phyloP scores from a whole-genome alignment of 2,888 invertebrate species.

The Nomada ruficornis region DNA sequence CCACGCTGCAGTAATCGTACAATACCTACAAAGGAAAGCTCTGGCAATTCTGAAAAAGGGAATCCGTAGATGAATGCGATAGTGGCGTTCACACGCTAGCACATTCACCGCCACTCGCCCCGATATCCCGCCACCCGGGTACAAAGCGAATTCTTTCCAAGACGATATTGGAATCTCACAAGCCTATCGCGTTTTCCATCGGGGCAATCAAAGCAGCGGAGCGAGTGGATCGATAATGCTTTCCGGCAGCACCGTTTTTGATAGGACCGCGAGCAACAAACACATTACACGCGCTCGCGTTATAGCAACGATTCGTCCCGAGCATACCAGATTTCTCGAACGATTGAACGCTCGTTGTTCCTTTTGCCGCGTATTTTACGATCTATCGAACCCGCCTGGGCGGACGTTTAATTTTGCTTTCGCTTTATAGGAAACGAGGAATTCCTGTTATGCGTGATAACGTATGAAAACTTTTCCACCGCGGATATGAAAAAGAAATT shows the following conservation, averaged over 20 bases:
- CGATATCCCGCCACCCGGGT: conserved; percentile 10
- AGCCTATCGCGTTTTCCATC: conserved; percentile 31
- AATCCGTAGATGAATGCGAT: conserved; percentile 1
- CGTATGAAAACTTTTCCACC: no score
- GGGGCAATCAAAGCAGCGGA: conserved; percentile 29
- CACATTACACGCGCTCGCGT: conserved; percentile 13
- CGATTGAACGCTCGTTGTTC: neutral
- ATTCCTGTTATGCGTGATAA: no score
- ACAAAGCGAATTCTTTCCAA: conserved; percentile 51
- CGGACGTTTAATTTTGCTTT: no score
- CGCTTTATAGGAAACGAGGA: no score
- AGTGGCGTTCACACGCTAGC: conserved; percentile 24
- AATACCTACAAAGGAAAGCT: neutral
- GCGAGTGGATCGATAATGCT: conserved; percentile 44
- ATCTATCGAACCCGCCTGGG: no score
- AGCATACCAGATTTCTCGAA: neutral
- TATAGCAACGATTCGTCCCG: neutral
- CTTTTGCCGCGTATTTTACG: neutral
- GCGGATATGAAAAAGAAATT: no score
- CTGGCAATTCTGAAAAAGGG: neutral
- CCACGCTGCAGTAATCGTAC: neutral
- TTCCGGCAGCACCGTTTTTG: conserved; percentile 5
- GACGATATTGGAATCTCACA: conserved; percentile 54
- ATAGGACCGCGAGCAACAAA: conserved; percentile 19
- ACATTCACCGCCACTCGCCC: conserved; percentile 17